These are phyloP conservation scores for Agonopterix heracliana DNA, from an alignment of 2,888 invertebrate species.

Conservation along the genomic window DNA sequence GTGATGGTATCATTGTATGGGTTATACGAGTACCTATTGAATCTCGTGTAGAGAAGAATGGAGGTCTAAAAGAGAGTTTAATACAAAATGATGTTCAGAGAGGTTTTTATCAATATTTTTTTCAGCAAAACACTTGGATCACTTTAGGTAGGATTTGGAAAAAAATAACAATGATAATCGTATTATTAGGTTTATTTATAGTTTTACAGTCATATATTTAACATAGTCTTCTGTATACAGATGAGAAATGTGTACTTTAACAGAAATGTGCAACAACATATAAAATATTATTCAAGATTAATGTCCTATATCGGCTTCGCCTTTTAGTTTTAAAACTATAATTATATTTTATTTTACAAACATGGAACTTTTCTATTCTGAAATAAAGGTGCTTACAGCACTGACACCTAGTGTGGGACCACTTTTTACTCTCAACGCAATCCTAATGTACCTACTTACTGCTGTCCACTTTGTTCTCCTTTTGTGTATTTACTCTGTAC, in stretches of 20 bases:
- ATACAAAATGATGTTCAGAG: no score
- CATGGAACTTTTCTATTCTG: slow-evolving; percentile 37
- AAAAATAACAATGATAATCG: slow-evolving; percentile 1
- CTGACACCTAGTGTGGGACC: no score
- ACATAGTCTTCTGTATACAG: slow-evolving; percentile 51
- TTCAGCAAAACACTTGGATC: no score
- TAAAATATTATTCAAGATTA: slow-evolving; percentile 33
- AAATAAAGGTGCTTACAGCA: slow-evolving; percentile 9
- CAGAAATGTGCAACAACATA: slow-evolving; percentile 55
- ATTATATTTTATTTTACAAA: slow-evolving; percentile 31
- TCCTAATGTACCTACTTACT: no score
- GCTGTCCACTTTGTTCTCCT: no score
- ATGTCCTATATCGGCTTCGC: slow-evolving; percentile 37
- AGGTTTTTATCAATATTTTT: no score
- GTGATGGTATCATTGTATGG: slow-evolving; percentile 22
- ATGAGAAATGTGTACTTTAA: slow-evolving; percentile 44
- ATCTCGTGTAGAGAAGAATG: no score
- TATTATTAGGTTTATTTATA: slow-evolving; percentile 35
- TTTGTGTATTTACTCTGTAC: no score
- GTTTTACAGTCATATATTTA: slow-evolving; percentile 50
- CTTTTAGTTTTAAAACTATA: slow-evolving; percentile 23
- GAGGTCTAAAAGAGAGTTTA: no score
- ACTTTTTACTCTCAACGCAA: no score
- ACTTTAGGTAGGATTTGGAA: not conserved
- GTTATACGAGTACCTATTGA: slow-evolving; percentile 5